Evolutionary conservation across 2,888 invertebrate species (phyloP), one percentile per base, ranked within the genome.

Genomic region (Lampropteryx suffumata): DNA sequence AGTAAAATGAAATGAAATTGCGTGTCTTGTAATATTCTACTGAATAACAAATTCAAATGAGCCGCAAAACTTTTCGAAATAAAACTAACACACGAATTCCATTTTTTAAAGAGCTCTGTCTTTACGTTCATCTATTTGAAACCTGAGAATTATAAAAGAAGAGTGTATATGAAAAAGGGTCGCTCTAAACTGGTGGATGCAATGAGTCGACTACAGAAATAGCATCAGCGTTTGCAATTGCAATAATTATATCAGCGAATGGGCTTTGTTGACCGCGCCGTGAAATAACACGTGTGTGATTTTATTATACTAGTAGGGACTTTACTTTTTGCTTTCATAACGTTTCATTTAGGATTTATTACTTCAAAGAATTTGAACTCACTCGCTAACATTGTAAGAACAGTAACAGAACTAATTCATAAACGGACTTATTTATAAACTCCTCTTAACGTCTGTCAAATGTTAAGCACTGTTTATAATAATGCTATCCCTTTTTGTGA

Each of bases 241-340:
- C 84, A 87, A 83, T 86, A 85, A 87, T 87, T 86, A 86, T 85
- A 87, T 85, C 86, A 85, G 80, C 82, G 76, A 77, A 81, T 70
- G 73, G 69, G 75, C 82, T 84, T 84, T 82, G 82, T 82, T 82
- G 78, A 79, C 76, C 73, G 53, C 28, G 36, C 44, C 2, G 67
- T 69, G 54, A 56, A 64, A 57, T 62, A 71, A 68, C 76, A 78
- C 77, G 74, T 79, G 76, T 72, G 75, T 54, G 35, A 34, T 32
- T 57, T 59, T 56, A 56, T 50, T 39, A 59, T 52, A 42, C 42
- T 33, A 9, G 21, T 29, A 36, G 35, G 35, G 36, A 17, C 17
- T 34, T 17, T 51, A 28, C 24, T 28, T 40, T 41, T 35, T 41
- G 32, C 14, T 24, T 37, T 40, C 27, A 17, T 11, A 11, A 27